Evolutionary conservation across 2,888 invertebrate genomes (phyloP).

Genomic region (Morpho helenor): DNA sequence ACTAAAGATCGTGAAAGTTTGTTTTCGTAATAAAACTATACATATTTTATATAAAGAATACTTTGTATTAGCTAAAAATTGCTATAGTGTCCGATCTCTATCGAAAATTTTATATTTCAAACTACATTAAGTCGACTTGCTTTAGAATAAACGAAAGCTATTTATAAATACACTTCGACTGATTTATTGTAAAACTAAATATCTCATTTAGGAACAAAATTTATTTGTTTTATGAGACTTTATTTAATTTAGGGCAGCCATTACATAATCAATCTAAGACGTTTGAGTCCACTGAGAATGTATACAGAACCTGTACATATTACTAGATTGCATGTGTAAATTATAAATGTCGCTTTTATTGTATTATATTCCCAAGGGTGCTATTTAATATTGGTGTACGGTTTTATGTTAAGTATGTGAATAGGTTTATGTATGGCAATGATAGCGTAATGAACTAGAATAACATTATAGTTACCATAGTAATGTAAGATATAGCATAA

Average conservation of each 20-base stretch:
- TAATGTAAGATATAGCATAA: conserved; percentile 58
- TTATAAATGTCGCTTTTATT: conserved; percentile 61
- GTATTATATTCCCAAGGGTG: conserved; percentile 74
- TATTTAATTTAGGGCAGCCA: conserved; percentile 63
- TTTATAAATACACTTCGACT: conserved; percentile 58
- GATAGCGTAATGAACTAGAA: conserved; percentile 41
- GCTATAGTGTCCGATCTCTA: not conserved
- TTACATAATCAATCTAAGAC: conserved; percentile 39
- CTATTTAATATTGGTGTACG: conserved; percentile 72
- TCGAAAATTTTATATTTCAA: not conserved
- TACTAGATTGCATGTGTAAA: conserved; percentile 52
- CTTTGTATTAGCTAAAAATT: too few species aligned
- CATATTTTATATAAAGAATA: too few species aligned
- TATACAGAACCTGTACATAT: conserved; percentile 43
- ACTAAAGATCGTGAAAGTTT: too few species aligned
- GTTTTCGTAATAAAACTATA: too few species aligned
- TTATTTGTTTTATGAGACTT: conserved; percentile 67
- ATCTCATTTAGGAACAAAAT: conserved; percentile 71
- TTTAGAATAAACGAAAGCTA: conserved; percentile 41
- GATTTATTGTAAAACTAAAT: conserved; percentile 53
- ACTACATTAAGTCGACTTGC: not conserved
- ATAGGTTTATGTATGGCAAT: conserved; percentile 34
- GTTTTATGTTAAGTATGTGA: conserved; percentile 51
- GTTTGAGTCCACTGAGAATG: conserved; percentile 1
- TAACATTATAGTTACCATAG: conserved; percentile 64